Conservation (phyloP, 2,797 vertebrate genomes). For the Galaxias olidus region DNA sequence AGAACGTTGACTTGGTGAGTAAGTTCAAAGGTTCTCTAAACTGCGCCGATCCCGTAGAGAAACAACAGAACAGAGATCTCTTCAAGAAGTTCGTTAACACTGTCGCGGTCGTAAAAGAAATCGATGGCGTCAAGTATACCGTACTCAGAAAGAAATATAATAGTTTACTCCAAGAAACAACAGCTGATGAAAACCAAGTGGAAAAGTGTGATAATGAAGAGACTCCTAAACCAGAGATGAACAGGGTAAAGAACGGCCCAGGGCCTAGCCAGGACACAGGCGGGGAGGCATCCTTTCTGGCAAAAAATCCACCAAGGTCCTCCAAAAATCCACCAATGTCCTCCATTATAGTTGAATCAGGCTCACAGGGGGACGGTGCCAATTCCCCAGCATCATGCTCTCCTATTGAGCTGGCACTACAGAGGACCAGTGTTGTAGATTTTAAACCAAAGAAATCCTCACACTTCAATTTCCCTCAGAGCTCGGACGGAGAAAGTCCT, state of each 20-base stretch:
- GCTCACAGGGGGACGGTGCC: conserved; percentile 3
- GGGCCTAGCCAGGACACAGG: neutral
- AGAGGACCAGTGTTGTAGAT: conserved; percentile 34
- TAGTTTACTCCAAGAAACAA: conserved; percentile 34
- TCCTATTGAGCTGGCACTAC: conserved; percentile 43
- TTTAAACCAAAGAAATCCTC: conserved; percentile 38
- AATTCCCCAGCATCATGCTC: conserved; percentile 28
- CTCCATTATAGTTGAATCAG: neutral
- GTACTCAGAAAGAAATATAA: conserved; percentile 73
- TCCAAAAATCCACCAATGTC: neutral
- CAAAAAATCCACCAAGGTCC: neutral
- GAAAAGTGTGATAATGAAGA: conserved; percentile 7
- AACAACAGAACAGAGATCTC: conserved; percentile 73
- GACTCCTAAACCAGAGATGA: conserved; percentile 7
- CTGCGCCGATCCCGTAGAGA: conserved; percentile 67
- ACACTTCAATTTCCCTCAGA: conserved; percentile 38
- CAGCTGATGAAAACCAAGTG: neutral
- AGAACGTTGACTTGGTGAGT: conserved; percentile 75
- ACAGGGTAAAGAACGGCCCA: neutral
- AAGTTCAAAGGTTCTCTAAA: conserved; percentile 78
- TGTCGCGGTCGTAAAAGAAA: conserved; percentile 81
- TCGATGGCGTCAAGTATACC: conserved; percentile 77
- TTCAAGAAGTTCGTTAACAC: conserved; percentile 86
- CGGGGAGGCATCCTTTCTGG: conserved; percentile 3
- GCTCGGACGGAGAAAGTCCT: neutral